These are phyloP conservation scores for Indri indri DNA, from an alignment of 2,113 vertebrate genomes.

Conservation along the genomic window DNA sequence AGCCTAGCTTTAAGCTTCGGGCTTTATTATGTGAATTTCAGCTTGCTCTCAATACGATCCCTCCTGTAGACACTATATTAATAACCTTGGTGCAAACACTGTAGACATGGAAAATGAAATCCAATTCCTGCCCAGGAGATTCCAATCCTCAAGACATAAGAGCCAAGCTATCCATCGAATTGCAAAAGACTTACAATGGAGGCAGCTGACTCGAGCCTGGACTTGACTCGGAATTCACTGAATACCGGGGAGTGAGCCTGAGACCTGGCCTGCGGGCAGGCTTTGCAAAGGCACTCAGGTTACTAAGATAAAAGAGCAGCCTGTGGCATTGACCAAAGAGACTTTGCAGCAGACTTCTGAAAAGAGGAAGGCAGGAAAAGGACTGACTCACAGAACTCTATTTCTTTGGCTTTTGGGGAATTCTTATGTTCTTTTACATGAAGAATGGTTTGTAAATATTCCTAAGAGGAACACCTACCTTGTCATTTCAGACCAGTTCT, in stretches of 20 bases:
- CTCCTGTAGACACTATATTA: slow-evolving; percentile 55
- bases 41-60: slow-evolving; percentile 45
- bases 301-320: neutral
- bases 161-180: slow-evolving; percentile 46
- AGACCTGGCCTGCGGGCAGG: slow-evolving; percentile 26
- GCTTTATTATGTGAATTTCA: slow-evolving; percentile 23
- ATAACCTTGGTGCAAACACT: slow-evolving; percentile 59
- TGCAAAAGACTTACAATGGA: slow-evolving; percentile 76
- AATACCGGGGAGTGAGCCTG: neutral
- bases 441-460: neutral
- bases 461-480: neutral
- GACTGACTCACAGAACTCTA: neutral
- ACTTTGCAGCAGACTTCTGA: neutral
- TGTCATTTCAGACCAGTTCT: slow-evolving; percentile 7
- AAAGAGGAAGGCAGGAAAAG: neutral
- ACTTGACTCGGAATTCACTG: slow-evolving; percentile 64
- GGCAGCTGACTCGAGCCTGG: slow-evolving; percentile 70
- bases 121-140: slow-evolving; percentile 59
- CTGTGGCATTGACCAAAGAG: slow-evolving; percentile 19
- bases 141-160: slow-evolving; percentile 58
- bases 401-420: neutral
- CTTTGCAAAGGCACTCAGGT: slow-evolving; percentile 51
- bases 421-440: neutral
- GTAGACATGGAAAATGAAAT: slow-evolving; percentile 64
- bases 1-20: neutral